Evolutionary conservation across 2,888 invertebrate genomes (phyloP).

Genomic region (Catocala sponsa): DNA sequence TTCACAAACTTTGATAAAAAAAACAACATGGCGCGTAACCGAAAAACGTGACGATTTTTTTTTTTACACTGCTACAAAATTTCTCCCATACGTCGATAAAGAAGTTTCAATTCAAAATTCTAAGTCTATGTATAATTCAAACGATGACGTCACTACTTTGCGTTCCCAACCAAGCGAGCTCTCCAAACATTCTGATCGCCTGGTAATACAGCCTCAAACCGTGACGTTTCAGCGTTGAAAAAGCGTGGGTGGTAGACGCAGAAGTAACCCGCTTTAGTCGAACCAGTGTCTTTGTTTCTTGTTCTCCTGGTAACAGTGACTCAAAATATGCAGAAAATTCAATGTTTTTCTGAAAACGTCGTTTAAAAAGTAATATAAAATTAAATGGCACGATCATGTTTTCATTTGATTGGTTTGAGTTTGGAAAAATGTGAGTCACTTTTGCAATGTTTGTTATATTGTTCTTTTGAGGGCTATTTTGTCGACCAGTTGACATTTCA

Average conservation of each 20-base stretch:
- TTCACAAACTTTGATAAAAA: too few relatives aligned
- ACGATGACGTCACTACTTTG: slow-evolving; percentile 8
- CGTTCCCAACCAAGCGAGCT: neutral
- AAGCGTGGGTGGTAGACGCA: slow-evolving; percentile 10
- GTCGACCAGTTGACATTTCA: slow-evolving; percentile 24
- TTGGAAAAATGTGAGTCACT: neutral
- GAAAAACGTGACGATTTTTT: too few relatives aligned
- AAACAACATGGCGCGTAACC: too few relatives aligned
- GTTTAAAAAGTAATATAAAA: slow-evolving; percentile 53
- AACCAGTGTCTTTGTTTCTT: slow-evolving; percentile 41
- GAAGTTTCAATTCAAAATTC: too few relatives aligned
- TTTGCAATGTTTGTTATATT: neutral
- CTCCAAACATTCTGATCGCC: slow-evolving; percentile 2
- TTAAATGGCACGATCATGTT: slow-evolving; percentile 40
- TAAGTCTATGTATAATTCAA: too few relatives aligned
- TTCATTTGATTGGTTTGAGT: slow-evolving; percentile 16
- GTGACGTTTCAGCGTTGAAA: slow-evolving; percentile 54
- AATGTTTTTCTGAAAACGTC: slow-evolving; percentile 74
- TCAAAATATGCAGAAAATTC: slow-evolving; percentile 85
- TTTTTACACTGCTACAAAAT: too few relatives aligned
- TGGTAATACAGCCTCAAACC: slow-evolving; percentile 22
- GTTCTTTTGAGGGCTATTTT: neutral
- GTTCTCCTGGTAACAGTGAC: slow-evolving; percentile 63
- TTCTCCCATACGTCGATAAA: too few relatives aligned
- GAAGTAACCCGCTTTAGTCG: neutral